Evolutionary conservation across 2,888 invertebrate genomes (phyloP), one percentile per base, ranked within the genome.

Genomic region (Xestoiulus laeticollis): DNA sequence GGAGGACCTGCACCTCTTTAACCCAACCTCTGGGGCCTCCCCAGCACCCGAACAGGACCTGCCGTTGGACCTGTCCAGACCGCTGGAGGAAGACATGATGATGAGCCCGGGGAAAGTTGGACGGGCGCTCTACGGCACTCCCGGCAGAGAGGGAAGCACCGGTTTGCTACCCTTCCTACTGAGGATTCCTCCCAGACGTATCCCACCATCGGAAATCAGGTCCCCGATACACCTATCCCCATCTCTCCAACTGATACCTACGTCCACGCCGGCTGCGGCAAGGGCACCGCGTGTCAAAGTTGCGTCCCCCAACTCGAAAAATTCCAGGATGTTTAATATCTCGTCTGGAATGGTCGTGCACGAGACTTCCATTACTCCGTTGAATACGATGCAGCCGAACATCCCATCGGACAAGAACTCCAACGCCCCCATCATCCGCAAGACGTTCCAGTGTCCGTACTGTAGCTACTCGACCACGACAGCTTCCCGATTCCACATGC

Each of bases 381-480:
- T 86, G 48, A 33, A 14, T 30, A 33, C n/a, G 4, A 85, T 26
- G 19, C 43, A 87, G 3, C 14, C 86, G n/a, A 59, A 22, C 19
- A 59, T 33, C 16, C 12, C 14, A 8, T n/a, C 30, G 78, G 85
- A 85, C 43, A 85, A 44, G 85, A 85, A 44, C n/a, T n/a, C 43
- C 6, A 84, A 86, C 33, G 82, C 59, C 4, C 87, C 87, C 6
- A 87, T 87, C 30, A 68, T 87, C 14, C 82, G 87, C 14, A 87
- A 87, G 53, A 38, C 53, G 87, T 98, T 97, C 93, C 96, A 97
- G 92, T 98, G 97, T 92, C 97, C 97, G 0, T 96, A 97, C 92
- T 98, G 97, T 92, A 94, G 96, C 88, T 97, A 97, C 92, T 97
- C 97, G 96, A 97, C 97, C 8, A 96, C 96, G 16, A 97, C 97